Evolutionary conservation across 1,140 invertebrate genomes (phyloP), one percentile per base, ranked within the genome.

Genomic region (Phortica variegata): DNA sequence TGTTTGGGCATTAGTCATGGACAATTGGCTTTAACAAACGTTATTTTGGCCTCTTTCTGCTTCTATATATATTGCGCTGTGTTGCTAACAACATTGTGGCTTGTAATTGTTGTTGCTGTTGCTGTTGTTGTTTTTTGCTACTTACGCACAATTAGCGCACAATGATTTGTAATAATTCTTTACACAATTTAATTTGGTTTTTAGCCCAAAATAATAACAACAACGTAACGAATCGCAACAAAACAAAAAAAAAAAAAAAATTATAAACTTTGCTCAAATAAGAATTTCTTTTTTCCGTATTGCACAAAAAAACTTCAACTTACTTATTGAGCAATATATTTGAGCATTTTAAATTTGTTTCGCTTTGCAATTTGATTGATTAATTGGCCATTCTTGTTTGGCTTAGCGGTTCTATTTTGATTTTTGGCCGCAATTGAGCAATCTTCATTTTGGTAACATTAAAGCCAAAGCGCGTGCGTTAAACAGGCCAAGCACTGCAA

Each of bases 321-420:
- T 18, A 12, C 23, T 19, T 38, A 29, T 15, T 20, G 8, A 41
- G 42, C 38, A 31, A 37, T 34, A 34, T 56, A 48, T n/a, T 21
- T n/a, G 18, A 32, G 15, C 23, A 18, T 29, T 37, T 39, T 23
- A n/a, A 8, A 39, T 29, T 56, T 42, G 43, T 38, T 36, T 52
- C 31, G 15, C 50, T 53, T 49, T 55, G 45, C 48, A 41, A 48
- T 33, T 60, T 65, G 58, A 65, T 65, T 65, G 61, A 65, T 66
- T 65, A 66, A 65, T 65, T 63, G 61, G 52, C 61, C 47, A 54
- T 60, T 65, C 63, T 49, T 60, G 54, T 61, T 50, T 50, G n/a
- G n/a, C n/a, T n/a, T n/a, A 19, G 15, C 19, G 13, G 26, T 20
- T 36, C 12, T 21, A 36, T 17, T 32, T 16, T 3, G 12, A n/a